phyloP scores from a whole-genome alignment of 2,113 vertebrate species.

The Hemicordylus capensis region DNA sequence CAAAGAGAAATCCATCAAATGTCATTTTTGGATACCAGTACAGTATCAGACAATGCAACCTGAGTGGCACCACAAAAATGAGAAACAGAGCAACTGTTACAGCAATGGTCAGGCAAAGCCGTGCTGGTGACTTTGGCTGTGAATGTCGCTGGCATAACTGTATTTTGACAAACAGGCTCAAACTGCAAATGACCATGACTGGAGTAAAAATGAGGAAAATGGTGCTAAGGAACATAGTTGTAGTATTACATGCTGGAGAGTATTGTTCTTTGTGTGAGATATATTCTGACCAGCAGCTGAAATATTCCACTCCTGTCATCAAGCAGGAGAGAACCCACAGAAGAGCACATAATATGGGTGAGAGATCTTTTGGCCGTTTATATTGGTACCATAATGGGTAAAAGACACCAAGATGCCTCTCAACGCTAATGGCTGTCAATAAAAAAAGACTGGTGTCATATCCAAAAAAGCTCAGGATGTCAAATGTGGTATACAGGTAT shows the following conservation, averaged over 20 bases:
- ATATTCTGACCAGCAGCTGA: not conserved
- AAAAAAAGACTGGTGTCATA: slow-evolving; percentile 63
- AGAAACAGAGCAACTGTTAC: slow-evolving; percentile 52
- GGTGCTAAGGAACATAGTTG: not conserved
- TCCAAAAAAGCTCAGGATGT: slow-evolving; percentile 45
- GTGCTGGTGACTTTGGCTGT: slow-evolving; percentile 32
- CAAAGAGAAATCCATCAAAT: not conserved
- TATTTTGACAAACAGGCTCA: slow-evolving; percentile 48
- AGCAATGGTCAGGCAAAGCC: slow-evolving; percentile 51
- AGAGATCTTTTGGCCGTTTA: slow-evolving; percentile 60
- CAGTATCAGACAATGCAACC: slow-evolving; percentile 35
- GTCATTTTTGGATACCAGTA: not conserved
- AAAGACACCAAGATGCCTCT: slow-evolving; percentile 59
- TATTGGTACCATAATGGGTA: slow-evolving; percentile 58
- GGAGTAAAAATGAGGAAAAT: slow-evolving; percentile 34
- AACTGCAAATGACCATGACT: slow-evolving; percentile 55
- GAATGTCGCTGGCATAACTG: slow-evolving; percentile 53
- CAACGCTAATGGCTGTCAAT: slow-evolving; percentile 55
- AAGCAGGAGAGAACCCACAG: slow-evolving; percentile 54
- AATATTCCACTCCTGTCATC: slow-evolving; percentile 52
- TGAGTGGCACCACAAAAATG: slow-evolving; percentile 56
- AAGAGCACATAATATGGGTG: slow-evolving; percentile 5
- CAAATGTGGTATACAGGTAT: not conserved
- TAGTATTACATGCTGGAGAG: not conserved
- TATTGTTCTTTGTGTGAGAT: fast-evolving